These are phyloP conservation scores for Neosilurus hyrtlii DNA, from an alignment of 2,797 vertebrate genomes.

Conservation along the genomic window DNA sequence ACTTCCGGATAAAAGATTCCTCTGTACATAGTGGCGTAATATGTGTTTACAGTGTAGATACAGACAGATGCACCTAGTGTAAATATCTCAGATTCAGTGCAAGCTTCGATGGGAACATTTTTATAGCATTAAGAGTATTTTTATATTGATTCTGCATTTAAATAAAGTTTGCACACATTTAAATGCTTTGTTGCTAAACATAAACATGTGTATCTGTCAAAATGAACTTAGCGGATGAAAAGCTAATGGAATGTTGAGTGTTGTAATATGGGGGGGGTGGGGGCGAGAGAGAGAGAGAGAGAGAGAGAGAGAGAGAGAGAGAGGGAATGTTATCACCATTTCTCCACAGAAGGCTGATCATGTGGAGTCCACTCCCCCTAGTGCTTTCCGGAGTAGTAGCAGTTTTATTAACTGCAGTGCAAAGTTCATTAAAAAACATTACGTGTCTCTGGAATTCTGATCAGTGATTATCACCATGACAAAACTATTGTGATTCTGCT, in stretches of 20 bases:
- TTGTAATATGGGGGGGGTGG: background rate
- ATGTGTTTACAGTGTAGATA: background rate
- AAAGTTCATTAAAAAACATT: background rate
- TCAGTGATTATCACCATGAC: background rate
- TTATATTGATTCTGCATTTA: background rate
- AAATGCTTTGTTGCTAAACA: background rate
- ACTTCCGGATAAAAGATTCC: constrained; percentile 3
- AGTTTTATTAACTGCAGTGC: background rate
- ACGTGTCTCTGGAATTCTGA: background rate
- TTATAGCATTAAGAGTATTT: background rate
- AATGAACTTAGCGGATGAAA: constrained; percentile 26
- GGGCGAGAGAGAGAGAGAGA: background rate
- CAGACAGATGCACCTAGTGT: background rate
- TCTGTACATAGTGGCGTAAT: background rate
- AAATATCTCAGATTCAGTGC: background rate
- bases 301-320: background rate
- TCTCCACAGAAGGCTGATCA: constrained; percentile 48
- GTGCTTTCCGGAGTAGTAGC: constrained; percentile 53
- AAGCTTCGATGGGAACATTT: background rate
- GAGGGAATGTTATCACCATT: background rate
- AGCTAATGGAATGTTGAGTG: too few species aligned
- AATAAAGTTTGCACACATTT: constrained; percentile 9
- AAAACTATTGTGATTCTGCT: background rate
- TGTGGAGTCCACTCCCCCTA: constrained; percentile 72
- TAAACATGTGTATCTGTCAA: constrained; percentile 6